Evolutionary conservation across 2,888 invertebrate genomes (phyloP).

Genomic region (Pyralis farinalis): DNA sequence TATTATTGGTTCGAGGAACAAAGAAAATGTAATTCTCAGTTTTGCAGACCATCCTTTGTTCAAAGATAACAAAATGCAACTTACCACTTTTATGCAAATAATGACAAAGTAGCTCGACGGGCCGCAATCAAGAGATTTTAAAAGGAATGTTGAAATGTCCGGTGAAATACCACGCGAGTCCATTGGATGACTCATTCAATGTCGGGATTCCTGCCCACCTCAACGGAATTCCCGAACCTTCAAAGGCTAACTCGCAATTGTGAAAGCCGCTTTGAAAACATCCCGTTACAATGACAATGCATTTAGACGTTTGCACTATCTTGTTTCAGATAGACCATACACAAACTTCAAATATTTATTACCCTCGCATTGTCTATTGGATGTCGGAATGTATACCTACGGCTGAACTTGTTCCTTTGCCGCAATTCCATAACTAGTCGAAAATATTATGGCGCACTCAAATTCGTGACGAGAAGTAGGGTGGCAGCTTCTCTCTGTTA

Average conservation of each 20-base stretch:
- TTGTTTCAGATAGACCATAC: no score
- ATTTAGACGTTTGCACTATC: no score
- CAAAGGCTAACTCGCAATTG: constrained; percentile 31
- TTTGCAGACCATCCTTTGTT: constrained; percentile 43
- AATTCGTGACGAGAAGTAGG: no score
- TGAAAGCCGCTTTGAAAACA: constrained; percentile 29
- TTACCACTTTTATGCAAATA: constrained; percentile 27
- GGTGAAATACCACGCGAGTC: constrained; percentile 56
- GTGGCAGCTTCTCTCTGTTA: no score
- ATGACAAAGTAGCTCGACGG: constrained; percentile 25
- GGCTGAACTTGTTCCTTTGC: no score
- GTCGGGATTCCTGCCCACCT: constrained; percentile 40
- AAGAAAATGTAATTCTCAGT: constrained; percentile 60
- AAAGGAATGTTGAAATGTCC: constrained; percentile 52
- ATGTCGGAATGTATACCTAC: no score
- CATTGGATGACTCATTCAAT: constrained; percentile 54
- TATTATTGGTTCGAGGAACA: constrained; percentile 60
- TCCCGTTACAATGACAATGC: constrained; percentile 14
- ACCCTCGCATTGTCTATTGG: no score
- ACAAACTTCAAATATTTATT: no score
- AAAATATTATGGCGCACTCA: no score
- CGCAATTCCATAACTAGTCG: no score
- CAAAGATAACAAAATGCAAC: constrained; percentile 24
- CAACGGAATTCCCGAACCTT: constrained; percentile 36
- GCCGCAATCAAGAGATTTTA: constrained; percentile 36